Evolutionary conservation across 2,113 vertebrate genomes (phyloP), one percentile per base, ranked within the genome.

Genomic region (Neogobius melanostomus): DNA sequence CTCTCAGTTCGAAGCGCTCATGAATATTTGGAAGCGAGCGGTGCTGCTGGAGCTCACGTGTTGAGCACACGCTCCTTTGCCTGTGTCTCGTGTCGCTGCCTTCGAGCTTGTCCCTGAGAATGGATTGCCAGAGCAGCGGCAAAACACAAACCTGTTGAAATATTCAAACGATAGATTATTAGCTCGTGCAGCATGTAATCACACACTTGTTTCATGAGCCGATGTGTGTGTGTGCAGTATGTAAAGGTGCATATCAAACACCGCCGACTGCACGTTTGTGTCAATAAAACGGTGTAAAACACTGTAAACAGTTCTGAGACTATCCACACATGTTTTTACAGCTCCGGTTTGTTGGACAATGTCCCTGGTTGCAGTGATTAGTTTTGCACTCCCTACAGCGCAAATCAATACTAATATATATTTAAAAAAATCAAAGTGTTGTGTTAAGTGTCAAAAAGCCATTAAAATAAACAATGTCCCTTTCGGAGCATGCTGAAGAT

Each of bases 101-200:
- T 77, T 68, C 11, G 15, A 80, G 82, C 63, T 75, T 67, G 65
- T 76, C 74, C 66, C 72, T 49, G 70, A 81, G 68, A 77, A 89
- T 74, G 51, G 74, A 88, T 84, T 80, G 76, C 69, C 17, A 4
- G 21, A 15, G 74, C 64, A 71, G 69, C 71, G 43, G 78, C 50
- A 44, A 65, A 75, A 85, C 68, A 72, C 69, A 80, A 69, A 76
- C 80, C 80, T 85, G 73, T 72, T 92, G 61, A 92, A 92, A 92
- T 91, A 92, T 93, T 92, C 85, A 91, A 89, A 82, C 57, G 56
- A 75, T 64, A 64, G 80, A 85, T 91, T 79, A 87, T 90, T 87
- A 89, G 69, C 50, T 16, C 8, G 11, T 74, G 70, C 81, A 43
- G 81, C 77, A 75, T 86, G 70, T 87, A 88, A 91, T 87, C 82